Base-by-base conservation (phyloP, 2,797 vertebrate genomes). In the Steatocranus sp. region DNA sequence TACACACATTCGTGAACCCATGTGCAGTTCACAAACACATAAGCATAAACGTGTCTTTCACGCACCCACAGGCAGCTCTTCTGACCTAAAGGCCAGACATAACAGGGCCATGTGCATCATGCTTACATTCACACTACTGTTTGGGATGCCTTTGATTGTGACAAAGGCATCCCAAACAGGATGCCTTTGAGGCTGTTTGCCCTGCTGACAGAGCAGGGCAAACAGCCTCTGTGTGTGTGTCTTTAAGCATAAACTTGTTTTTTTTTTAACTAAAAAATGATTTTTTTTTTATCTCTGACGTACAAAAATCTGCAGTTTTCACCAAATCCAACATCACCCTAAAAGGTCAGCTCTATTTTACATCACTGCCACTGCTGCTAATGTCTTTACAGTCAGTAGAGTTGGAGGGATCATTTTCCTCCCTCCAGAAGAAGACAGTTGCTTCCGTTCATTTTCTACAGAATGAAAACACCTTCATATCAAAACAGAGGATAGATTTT, bases 91-190 rank as follows among this genome's bases (percentile, higher is more conserved):
- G 12, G n/a, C 61, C 34, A 66, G 11, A 38, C 63, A 68, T 38
- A 68, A 43, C 63, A 68, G 38, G 63, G 38, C 36, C 38, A 17
- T 68, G 38, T 43, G 63, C 85, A 88, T 79, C 92, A 87, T 18
- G 82, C 88, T 94, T 87, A 83, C 91, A 93, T 85, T 93, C 83
- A 87, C 84, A 91, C 93, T 92, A 85, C 93, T 84, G 93, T 89
- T 95, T 89, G 90, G 87, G 88, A 84, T 20, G 83, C 53, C 87
- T 94, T 94, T 95, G 86, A 92, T 94, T 77, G 78, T 79, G 85
- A 86, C 80, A 80, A n/a, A n/a, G n/a, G n/a, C n/a, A n/a, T n/a
- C n/a, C n/a, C n/a, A n/a, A n/a, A n/a, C n/a, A n/a, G n/a, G n/a
- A n/a, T n/a, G n/a, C n/a, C n/a, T n/a, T n/a, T n/a, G n/a, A n/a